These are phyloP conservation scores for Eupeodes latifasciatus DNA, from an alignment of 2,888 invertebrate species.

Conservation along the genomic window DNA sequence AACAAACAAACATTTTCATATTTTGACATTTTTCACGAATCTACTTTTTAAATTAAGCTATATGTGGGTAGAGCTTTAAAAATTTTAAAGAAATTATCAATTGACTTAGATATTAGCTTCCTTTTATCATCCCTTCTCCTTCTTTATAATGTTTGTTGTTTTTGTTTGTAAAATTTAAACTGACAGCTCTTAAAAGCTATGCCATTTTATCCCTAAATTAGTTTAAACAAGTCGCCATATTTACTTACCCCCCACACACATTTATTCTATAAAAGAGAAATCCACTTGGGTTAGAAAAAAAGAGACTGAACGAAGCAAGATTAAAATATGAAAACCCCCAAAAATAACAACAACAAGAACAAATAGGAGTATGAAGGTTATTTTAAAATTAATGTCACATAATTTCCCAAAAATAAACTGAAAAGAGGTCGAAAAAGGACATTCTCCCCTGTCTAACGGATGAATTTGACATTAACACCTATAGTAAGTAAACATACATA, in stretches of 20 bases:
- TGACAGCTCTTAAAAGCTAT: neutral
- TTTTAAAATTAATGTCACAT: slow-evolving; percentile 59
- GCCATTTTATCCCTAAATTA: neutral
- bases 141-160: neutral
- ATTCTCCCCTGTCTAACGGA: slow-evolving; percentile 32
- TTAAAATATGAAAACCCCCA: slow-evolving; percentile 3
- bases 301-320: neutral
- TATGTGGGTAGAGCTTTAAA: too few relatives aligned
- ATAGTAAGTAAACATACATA: slow-evolving; percentile 22
- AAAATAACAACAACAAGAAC: neutral
- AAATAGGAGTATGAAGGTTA: slow-evolving; percentile 12
- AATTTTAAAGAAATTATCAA: neutral
- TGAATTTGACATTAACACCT: slow-evolving; percentile 37
- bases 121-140: neutral
- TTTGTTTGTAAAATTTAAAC: neutral
- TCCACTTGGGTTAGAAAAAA: neutral
- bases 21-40: too few relatives aligned
- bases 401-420: slow-evolving; percentile 64
- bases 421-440: slow-evolving; percentile 58
- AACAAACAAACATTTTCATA: too few relatives aligned
- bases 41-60: too few relatives aligned
- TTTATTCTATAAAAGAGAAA: neutral
- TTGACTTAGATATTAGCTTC: neutral
- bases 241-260: neutral
- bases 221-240: neutral